phyloP scores from a whole-genome alignment of 2,113 vertebrate genomes.

The Psophia crepitans region DNA sequence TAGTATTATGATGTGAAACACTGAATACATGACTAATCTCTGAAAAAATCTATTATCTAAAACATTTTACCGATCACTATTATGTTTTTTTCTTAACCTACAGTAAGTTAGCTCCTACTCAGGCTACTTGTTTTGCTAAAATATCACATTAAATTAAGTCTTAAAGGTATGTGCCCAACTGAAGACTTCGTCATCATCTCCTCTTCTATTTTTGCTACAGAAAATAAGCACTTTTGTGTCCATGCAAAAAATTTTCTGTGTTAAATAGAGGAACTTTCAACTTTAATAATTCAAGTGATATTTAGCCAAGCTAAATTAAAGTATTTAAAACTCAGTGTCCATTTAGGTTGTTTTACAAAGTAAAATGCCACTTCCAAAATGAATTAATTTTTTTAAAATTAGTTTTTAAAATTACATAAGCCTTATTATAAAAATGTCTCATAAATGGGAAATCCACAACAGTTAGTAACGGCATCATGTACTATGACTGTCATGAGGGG shows the following conservation, averaged over 20 bases:
- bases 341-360: not conserved
- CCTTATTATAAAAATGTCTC: not conserved
- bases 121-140: not conserved
- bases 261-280: not conserved
- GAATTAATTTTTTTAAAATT: not conserved
- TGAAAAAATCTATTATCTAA: not conserved
- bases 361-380: not conserved
- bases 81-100: not conserved
- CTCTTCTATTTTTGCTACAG: not conserved
- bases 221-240: not conserved
- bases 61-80: not conserved
- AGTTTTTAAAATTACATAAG: not conserved
- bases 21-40: not conserved
- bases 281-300: not conserved
- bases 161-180: accelerated
- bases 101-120: not conserved
- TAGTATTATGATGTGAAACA: not conserved
- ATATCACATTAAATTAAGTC: not conserved
- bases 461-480: not conserved
- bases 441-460: not conserved
- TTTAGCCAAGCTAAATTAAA: not conserved
- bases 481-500: accelerated
- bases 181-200: not conserved
- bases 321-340: not conserved
- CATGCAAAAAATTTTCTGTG: accelerated